Base-by-base conservation (phyloP, 1,140 invertebrate genomes). In the Penaeus japonicus region DNA sequence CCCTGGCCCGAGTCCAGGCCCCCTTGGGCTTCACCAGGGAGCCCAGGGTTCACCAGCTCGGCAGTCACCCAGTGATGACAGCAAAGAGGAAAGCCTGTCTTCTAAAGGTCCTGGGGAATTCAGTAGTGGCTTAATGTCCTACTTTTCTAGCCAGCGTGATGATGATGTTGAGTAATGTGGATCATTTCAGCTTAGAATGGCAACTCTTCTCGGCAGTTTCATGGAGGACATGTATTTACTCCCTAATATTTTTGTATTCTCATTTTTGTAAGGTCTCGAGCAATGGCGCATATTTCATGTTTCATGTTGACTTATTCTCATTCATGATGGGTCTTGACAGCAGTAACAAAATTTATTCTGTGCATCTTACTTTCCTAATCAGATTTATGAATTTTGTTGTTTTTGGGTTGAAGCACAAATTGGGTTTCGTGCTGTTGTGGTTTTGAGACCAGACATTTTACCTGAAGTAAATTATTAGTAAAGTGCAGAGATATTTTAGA, bases 121-220 rank as follows among this genome's bases (percentile, higher is more conserved):
- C 57, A 91, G 89, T 84, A 89, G 96, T n/a, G 96, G 96, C 22
- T 93, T 97, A 86, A 96, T 96, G n/a, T 96, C 96, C 87, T 97
- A 97, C 92, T 97, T 97, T 93, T 96, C 96, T 87, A 96, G 96
- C 92, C 96, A 96, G 92, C 93, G 95, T 89, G 96, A 96, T 91
- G 96, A 96, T 92, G 95, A 96, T 92, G 93, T 94, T 73, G 94
- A 94, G 77, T 90, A 82, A 90, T 70, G 73, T 59, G 22, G 62
- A 83, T 53, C 70, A 65, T 78, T 35, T 73, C 32, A 53, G 77
- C 73, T 85, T 62, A 78, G 54, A 85, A 57, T 75, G 53, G 82
- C 77, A 84, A 62, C 73, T 84, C 83, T 84, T 53, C 75, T 62
- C 81, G 82, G 83, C 87, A 80, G 82, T 85, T 84, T 70, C 57